Conservation (phyloP, 2,113 vertebrate genomes). For the cattle (Bos taurus) region DNA sequence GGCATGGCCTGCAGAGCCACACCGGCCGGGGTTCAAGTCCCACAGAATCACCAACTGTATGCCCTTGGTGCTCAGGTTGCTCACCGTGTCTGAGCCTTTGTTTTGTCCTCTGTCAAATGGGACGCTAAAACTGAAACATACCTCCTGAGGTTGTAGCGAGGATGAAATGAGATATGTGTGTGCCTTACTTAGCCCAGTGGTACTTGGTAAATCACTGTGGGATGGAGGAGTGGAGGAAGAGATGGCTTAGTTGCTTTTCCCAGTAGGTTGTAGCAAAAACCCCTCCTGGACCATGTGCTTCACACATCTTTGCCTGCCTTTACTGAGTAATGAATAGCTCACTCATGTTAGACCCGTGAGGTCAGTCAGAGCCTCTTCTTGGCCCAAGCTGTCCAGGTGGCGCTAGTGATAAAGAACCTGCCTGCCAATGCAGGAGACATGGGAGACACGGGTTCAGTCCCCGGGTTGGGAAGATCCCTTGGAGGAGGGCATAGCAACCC, state of each 20-base stretch:
- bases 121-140: not conserved
- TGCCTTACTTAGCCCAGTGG: not conserved
- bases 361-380: not conserved
- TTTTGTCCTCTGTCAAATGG: not conserved
- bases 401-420: not conserved
- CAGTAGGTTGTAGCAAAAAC: not conserved
- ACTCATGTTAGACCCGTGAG: not conserved
- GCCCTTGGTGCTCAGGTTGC: not conserved
- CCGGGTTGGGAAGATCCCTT: not conserved
- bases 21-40: not conserved
- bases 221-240: not conserved
- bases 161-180: not conserved
- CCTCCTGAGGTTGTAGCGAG: not conserved
- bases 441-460: not conserved
- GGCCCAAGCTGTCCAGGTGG: not conserved
- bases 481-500: not conserved
- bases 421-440: not conserved
- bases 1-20: not conserved
- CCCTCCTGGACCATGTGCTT: not conserved
- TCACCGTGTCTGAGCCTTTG: not conserved
- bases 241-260: not conserved
- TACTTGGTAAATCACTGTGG: not conserved
- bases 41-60: not conserved
- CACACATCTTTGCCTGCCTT: not conserved
- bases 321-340: not conserved